Evolutionary conservation across 2,113 vertebrate species (phyloP).

Genomic region (Ivindomyrus marchei): DNA sequence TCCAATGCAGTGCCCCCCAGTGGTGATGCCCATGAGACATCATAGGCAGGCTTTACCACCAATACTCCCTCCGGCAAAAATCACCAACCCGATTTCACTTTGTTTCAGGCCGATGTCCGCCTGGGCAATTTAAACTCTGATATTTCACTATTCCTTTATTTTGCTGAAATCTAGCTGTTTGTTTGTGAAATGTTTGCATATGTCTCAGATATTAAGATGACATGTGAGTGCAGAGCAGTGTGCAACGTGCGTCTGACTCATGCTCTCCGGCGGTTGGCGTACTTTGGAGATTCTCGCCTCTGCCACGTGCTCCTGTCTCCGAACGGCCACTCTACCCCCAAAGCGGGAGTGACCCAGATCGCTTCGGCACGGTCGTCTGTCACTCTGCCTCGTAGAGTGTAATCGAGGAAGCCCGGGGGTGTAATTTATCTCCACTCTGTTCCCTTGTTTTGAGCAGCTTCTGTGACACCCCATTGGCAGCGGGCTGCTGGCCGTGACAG

Average conservation of each 20-base stretch:
- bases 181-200: background rate
- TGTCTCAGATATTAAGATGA: background rate
- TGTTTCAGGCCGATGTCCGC: background rate
- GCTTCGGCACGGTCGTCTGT: background rate
- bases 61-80: background rate
- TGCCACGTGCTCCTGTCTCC: background rate
- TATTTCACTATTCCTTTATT: background rate
- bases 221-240: background rate
- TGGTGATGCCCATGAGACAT: background rate
- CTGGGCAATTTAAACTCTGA: background rate
- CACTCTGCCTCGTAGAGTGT: background rate
- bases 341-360: background rate
- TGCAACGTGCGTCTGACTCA: background rate
- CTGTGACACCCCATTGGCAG: background rate
- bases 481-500: background rate
- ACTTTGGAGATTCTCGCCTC: background rate
- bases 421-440: slow-evolving; percentile 1
- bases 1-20: background rate
- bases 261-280: background rate
- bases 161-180: background rate
- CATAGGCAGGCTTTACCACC: background rate
- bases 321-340: background rate
- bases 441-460: background rate
- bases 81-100: background rate
- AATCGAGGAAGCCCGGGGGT: background rate